Base-by-base conservation (phyloP, 2,113 vertebrate genomes). In the Holacanthus passer region DNA sequence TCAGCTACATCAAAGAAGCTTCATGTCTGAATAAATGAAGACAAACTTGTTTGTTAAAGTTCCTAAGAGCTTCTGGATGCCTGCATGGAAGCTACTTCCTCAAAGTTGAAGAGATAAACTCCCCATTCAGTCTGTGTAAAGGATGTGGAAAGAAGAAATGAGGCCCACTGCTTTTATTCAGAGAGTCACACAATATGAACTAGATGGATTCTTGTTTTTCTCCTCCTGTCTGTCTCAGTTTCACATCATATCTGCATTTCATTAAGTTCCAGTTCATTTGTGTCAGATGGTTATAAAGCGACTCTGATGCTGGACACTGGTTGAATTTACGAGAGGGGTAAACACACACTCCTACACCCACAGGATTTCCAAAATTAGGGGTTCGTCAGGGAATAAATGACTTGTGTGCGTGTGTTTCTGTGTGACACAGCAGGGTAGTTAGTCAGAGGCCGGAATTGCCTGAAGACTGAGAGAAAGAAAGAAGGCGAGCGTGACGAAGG, bases 391-490 rank as follows among this genome's bases (percentile, higher is more conserved):
- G 43, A 82, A 71, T 68, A 73, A 74, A 77, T 85, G 16, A 63
- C 63, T 83, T 53, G 35, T 68, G 81, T 27, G 52, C 56, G 45
- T 50, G 27, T 20, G 62, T 75, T 87, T 79, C 67, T 24, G 13
- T 24, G 13, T 90, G 79, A 85, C 90, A 87, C 90, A 85, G 88
- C 79, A 76, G 74, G 80, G 55, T 27, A 65, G 78, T 85, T 87
- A 78, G 80, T 88, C 78, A 85, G 80, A 79, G 58, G 70, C 50
- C 16, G 35, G 66, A 87, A 84, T 83, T 84, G 53, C 80, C 79
- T 14, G 39, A 85, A 82, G 82, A 53, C 69, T 7, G 29, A 43
- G 43, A 66, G 60, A 73, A 24, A 37, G 66, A 75, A 66, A 75
- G 35, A 20, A 55, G 50, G 10, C 19, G 41, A 74, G 27, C 0